A percentile compares a stretch with the other conserved stretches of the same genome.
Conservation (phyloP, 2,797 vertebrate species). For the Trematomus bernacchii region DNA sequence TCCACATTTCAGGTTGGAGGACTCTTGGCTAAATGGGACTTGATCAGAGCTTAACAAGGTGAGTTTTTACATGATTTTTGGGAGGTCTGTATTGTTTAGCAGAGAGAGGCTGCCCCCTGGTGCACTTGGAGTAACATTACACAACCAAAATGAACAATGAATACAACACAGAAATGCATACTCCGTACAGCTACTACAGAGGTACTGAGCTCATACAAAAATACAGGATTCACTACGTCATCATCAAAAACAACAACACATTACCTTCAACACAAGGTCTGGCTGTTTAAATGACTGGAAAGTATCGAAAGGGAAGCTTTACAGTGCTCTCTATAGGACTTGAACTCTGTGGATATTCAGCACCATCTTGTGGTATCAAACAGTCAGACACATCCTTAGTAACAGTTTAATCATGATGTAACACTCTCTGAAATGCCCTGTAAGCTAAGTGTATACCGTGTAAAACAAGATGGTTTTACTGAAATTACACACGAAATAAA, state of each 20-base stretch:
- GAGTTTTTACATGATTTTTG: background rate
- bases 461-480: background rate
- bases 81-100: background rate
- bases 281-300: background rate
- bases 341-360: slow-evolving; percentile 9
- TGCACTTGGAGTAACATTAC: slow-evolving; percentile 24
- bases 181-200: background rate
- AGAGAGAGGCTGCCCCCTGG: slow-evolving; percentile 48
- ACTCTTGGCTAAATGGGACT: background rate
- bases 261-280: background rate
- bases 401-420: background rate
- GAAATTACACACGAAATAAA: background rate
- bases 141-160: background rate
- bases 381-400: background rate
- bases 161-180: background rate
- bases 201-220: background rate
- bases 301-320: background rate
- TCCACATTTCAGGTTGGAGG: background rate
- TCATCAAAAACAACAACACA: background rate
- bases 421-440: background rate
- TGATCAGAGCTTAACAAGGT: background rate
- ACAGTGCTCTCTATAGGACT: background rate
- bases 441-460: background rate
- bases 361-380: slow-evolving; percentile 61
- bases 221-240: background rate